Percentiles rank a stretch among this genome's conserved stretches.
Evolutionary conservation across 2,888 invertebrate genomes (phyloP).

Genomic region (Leptogaster cylindrica): DNA sequence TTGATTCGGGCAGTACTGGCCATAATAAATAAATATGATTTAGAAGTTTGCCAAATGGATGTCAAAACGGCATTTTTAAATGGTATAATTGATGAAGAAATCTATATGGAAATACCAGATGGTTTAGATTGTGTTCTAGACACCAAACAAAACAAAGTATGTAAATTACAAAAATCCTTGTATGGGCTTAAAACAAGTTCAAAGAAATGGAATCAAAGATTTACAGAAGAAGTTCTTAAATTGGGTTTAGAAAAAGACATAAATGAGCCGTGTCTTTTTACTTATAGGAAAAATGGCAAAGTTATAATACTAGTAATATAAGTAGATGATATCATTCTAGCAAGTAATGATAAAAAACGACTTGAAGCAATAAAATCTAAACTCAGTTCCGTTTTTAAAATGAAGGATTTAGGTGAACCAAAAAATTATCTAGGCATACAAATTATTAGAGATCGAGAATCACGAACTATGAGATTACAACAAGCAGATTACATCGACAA

Average conservation of each 20-base stretch:
- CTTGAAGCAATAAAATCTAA: background rate
- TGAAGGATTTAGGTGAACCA: background rate
- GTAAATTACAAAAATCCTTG: background rate
- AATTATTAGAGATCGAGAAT: background rate
- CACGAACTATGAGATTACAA: background rate
- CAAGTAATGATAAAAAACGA: background rate
- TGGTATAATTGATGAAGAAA: background rate
- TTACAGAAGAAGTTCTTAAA: background rate
- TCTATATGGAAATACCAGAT: slow-evolving; percentile 10
- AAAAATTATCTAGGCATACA: background rate
- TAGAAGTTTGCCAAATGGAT: background rate
- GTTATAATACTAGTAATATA: background rate
- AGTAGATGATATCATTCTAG: slow-evolving; percentile 2
- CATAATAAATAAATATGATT: slow-evolving; percentile 3
- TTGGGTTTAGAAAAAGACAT: background rate
- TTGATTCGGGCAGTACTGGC: background rate
- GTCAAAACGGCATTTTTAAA: slow-evolving; percentile 7
- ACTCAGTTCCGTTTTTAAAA: too few species aligned
- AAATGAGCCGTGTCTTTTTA: background rate
- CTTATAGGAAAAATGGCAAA: background rate
- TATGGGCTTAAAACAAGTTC: background rate
- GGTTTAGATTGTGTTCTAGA: slow-evolving; percentile 15
- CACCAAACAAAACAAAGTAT: background rate
- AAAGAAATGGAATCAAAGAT: slow-evolving; percentile 5
- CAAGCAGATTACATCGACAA: background rate